Evolutionary conservation across 1,140 invertebrate species (phyloP), one percentile per base, ranked within the genome.

Genomic region (Notospermus geniculatus): DNA sequence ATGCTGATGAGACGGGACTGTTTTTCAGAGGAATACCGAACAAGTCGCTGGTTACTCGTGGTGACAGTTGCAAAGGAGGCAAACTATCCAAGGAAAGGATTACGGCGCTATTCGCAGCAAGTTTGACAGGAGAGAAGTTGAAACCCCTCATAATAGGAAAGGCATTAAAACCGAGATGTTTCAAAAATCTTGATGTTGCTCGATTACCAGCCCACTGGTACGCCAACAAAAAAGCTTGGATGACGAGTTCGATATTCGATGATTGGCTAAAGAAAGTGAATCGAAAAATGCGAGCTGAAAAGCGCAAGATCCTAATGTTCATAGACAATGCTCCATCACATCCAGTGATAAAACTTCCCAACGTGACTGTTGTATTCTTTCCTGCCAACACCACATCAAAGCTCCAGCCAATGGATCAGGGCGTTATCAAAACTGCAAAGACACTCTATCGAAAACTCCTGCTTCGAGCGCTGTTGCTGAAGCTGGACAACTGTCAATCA

Each of bases 1-100:
- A 84, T 68, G 73, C 74, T 22, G 80, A 84, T 69, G 81, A 84
- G 72, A 83, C 77, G 32, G 78, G 77, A 13, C 68, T 84, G 2
- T 83, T 84, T 78, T 83, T 72, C 65, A 77, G 78, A 65, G 75
- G 73, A 59, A 60, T 82, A 57, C 79, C 82, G 39, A 74, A 82
- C 53, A 74, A 77, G 72, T 80, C 80, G 7, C 65, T 79, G 29
- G 66, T 64, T 78, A 77, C 46, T 82, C 82, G 72, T 63, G 63
- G 53, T 68, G 82, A 59, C 66, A 66, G 59, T 5, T 66, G 59
- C 41, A 30, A 64, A 19, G 63, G 68, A 30, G 55, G 65, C 11
- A 73, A 70, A 62, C 65, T 62, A 27, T 36, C 23, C 25, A 69
- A 73, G 55, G 68, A 70, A 32, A 60, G 67, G 60, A n/a, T 72